phyloP scores from a whole-genome alignment of 2,113 vertebrate genomes.

The Pipra filicauda region DNA sequence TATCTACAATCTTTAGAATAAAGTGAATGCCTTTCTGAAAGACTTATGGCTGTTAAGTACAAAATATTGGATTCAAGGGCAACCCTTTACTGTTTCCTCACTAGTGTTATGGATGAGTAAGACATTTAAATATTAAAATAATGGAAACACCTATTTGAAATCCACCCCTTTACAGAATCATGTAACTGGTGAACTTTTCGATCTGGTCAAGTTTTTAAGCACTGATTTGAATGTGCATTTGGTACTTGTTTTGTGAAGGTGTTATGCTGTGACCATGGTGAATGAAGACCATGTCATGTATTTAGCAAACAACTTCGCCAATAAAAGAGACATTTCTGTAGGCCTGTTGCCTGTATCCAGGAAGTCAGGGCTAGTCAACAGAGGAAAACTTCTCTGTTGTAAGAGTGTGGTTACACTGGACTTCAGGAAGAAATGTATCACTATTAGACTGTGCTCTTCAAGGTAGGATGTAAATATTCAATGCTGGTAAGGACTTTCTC shows the following conservation, averaged over 20 bases:
- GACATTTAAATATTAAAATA: neutral
- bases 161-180: neutral
- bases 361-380: neutral
- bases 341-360: neutral
- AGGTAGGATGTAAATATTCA: neutral
- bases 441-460: neutral
- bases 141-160: neutral
- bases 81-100: neutral
- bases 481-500: neutral
- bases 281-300: neutral
- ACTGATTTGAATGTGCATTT: neutral
- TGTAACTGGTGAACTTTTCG: neutral
- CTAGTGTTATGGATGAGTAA: neutral
- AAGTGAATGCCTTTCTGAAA: neutral
- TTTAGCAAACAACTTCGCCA: neutral
- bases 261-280: neutral
- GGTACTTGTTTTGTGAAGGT: neutral
- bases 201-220: neutral
- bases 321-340: neutral
- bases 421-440: neutral
- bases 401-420: neutral
- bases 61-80: neutral
- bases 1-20: neutral
- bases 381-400: neutral
- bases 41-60: fast-evolving